These are phyloP conservation scores for Chloroceryle amazona DNA, from an alignment of 2,797 vertebrate species.

Conservation along the genomic window DNA sequence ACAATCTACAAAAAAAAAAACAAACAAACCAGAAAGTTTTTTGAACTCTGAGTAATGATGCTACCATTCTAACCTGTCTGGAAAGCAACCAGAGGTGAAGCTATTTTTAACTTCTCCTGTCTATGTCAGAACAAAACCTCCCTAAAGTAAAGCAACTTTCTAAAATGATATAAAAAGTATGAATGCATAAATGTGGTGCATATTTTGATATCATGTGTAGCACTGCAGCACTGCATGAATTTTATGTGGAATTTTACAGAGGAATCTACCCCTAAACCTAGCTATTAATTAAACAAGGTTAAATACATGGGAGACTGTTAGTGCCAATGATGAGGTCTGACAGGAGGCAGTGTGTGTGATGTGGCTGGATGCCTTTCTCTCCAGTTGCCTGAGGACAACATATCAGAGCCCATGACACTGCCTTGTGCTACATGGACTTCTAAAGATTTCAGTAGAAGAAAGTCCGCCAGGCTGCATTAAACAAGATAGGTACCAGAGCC, in stretches of 20 bases:
- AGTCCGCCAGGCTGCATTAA: background rate
- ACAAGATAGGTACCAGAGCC: background rate
- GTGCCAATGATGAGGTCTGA: background rate
- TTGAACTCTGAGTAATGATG: background rate
- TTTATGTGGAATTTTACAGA: background rate
- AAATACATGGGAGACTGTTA: background rate
- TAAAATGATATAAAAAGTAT: background rate
- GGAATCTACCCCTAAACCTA: background rate
- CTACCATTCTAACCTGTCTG: background rate
- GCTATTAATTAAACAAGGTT: background rate
- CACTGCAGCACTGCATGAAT: accelerated
- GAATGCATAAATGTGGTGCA: background rate
- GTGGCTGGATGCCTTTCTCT: background rate
- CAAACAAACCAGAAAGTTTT: background rate
- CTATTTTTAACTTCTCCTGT: background rate
- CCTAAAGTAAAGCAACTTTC: background rate
- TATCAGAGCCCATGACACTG: background rate
- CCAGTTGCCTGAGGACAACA: background rate
- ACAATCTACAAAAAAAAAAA: background rate
- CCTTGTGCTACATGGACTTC: background rate
- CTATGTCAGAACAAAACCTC: background rate
- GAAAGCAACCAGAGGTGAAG: background rate
- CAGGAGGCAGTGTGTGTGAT: background rate
- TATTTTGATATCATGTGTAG: background rate
- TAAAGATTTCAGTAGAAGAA: background rate